Evolutionary conservation across 2,113 vertebrate genomes (phyloP).

Genomic region (Rhinogobius similis): DNA sequence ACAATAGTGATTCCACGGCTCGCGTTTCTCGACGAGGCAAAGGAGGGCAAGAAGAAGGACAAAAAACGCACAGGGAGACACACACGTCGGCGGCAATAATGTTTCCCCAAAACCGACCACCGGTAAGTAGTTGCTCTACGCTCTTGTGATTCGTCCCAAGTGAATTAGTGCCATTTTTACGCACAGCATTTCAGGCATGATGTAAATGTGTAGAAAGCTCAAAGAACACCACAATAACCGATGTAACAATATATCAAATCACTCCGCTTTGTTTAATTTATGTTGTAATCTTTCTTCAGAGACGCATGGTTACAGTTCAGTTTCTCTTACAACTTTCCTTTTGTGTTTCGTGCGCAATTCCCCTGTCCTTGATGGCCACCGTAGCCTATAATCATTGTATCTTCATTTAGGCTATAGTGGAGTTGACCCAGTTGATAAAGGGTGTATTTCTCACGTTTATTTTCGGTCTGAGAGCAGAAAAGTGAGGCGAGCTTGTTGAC

Average conservation of each 20-base stretch:
- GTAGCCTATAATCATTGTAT: slow-evolving; percentile 30
- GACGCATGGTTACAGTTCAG: slow-evolving; percentile 16
- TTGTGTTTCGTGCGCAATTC: slow-evolving; percentile 40
- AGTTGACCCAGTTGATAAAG: slow-evolving; percentile 65
- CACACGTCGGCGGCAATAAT: slow-evolving; percentile 73
- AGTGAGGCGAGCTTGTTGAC: slow-evolving; percentile 48
- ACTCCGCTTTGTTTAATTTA: not conserved
- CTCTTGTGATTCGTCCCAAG: not conserved
- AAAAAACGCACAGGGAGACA: slow-evolving; percentile 32
- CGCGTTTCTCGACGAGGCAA: slow-evolving; percentile 52
- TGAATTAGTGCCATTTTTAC: not conserved
- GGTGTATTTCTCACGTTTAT: slow-evolving; percentile 43
- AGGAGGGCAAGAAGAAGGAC: slow-evolving; percentile 26
- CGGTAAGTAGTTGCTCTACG: slow-evolving; percentile 78
- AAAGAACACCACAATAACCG: not conserved
- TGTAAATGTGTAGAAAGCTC: not conserved
- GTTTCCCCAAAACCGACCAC: slow-evolving; percentile 88
- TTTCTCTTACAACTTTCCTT: slow-evolving; percentile 19
- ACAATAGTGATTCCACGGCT: slow-evolving; percentile 43
- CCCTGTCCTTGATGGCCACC: slow-evolving; percentile 48
- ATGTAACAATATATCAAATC: not conserved
- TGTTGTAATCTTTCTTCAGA: slow-evolving; percentile 29
- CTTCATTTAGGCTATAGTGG: slow-evolving; percentile 32
- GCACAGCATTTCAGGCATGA: not conserved
- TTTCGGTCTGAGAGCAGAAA: slow-evolving; percentile 15